Evolutionary conservation across 2,888 invertebrate species (phyloP), one percentile per base, ranked within the genome.

Genomic region (Eucriotettix oculatus): DNA sequence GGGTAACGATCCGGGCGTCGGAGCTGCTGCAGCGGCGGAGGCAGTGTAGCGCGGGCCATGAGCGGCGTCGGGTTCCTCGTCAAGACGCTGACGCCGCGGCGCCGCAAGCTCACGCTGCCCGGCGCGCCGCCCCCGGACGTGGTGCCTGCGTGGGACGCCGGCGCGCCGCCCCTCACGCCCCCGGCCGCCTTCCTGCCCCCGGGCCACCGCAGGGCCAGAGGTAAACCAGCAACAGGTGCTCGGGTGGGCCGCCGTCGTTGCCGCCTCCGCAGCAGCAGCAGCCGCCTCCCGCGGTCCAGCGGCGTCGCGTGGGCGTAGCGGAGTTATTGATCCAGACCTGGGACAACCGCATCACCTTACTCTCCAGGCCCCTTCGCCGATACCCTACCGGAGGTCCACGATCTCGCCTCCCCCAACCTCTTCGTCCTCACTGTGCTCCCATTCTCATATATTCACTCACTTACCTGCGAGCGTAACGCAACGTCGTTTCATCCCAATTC

Each of bases 181-280:
- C 85, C 84, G 16, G 83, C 84, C 10, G 83, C 82, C 60, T 84
- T 84, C 68, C 73, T 82, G 58, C 79, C 82, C 7, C 79, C 80
- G 40, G 82, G 81, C 53, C 82, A 81, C 68, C 79, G 77, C 66
- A 73, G 73, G 65, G 29, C 29, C 29, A 29, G 29, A 29, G 29
- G 29, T 29, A 29, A n/a, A 29, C 29, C 29, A 29, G 29, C 29
- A 29, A 29, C 29, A 29, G 29, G 29, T 29, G 29, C 29, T 29
- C 48, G n/a, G 48, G 48, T 48, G 48, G n/a, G 48, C 48, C 10
- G 44, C 14, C 44, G 10, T 11, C 44, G 10, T 14, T 10, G 44
- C 44, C 10, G 44, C 10, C 48, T 29, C 29, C 29, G 29, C 29
- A 29, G 29, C 29, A 7, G 29, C 29, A 7, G 29, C 29, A 7